These are phyloP conservation scores for Augochlorella aurata DNA, from an alignment of 2,888 invertebrate species.

Conservation along the genomic window DNA sequence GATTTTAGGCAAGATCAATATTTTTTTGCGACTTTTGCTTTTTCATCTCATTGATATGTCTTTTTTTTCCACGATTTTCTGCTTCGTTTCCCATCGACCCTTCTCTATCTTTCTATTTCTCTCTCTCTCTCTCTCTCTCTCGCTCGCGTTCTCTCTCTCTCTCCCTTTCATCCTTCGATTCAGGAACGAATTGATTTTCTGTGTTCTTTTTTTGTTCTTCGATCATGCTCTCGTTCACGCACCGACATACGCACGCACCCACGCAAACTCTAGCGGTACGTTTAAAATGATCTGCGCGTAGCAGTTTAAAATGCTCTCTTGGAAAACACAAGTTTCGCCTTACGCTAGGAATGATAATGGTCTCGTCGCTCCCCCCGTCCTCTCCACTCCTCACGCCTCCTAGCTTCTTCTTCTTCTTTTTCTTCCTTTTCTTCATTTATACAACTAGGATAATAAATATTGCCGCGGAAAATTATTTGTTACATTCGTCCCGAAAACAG, in stretches of 20 bases:
- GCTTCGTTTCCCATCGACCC: conserved; percentile 26
- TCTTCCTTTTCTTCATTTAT: no score
- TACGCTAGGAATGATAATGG: conserved; percentile 68
- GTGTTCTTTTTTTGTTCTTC: not conserved
- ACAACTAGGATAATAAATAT: conserved; percentile 78
- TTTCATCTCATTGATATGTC: conserved; percentile 18
- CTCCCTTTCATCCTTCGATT: conserved; percentile 33
- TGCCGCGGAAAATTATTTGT: conserved; percentile 75
- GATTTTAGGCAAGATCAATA: conserved; percentile 76
- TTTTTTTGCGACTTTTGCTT: conserved; percentile 48
- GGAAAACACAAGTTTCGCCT: conserved; percentile 71
- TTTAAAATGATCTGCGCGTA: conserved; percentile 56
- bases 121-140: not conserved
- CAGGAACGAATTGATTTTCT: conserved; percentile 49
- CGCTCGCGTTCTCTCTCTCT: not conserved
- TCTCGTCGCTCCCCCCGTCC: conserved; percentile 45
- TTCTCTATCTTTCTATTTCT: not conserved
- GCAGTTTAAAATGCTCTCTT: conserved; percentile 66
- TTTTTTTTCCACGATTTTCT: conserved; percentile 59
- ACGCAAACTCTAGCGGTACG: conserved; percentile 45
- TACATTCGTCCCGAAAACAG: conserved; percentile 69
- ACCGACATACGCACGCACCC: conserved; percentile 7
- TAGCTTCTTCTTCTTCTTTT: not conserved
- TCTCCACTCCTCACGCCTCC: no score
- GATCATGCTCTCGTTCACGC: not conserved